phyloP scores from a whole-genome alignment of 2,888 invertebrate species.

The Atethmia centrago region DNA sequence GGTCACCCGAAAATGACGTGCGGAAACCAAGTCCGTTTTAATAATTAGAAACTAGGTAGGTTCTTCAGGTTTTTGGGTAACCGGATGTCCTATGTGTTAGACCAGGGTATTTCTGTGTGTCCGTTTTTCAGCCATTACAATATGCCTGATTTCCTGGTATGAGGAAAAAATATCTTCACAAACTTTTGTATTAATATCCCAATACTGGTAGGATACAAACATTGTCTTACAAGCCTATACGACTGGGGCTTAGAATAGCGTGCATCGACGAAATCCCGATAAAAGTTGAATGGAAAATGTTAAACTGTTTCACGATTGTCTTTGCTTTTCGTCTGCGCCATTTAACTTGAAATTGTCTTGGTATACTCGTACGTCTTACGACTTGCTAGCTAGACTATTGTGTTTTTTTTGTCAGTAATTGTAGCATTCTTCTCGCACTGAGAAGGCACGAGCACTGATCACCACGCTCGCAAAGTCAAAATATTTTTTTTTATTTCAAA shows the following conservation, averaged over 20 bases:
- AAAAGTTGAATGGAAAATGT: slow-evolving; percentile 21
- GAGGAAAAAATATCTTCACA: neutral
- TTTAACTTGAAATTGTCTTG: slow-evolving; percentile 10
- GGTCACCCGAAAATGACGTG: too few relatives aligned
- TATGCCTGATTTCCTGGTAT: neutral
- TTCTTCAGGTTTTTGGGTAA: neutral
- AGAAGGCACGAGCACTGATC: neutral
- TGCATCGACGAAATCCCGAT: neutral
- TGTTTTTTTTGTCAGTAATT: neutral
- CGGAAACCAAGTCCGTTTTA: too few relatives aligned
- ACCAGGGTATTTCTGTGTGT: neutral
- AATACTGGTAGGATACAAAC: neutral
- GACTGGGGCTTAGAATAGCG: neutral
- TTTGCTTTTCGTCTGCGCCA: neutral
- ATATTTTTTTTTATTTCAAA: too few relatives aligned
- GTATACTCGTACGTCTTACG: neutral
- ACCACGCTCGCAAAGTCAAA: too few relatives aligned
- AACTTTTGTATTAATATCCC: too few relatives aligned
- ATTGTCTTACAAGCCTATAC: neutral
- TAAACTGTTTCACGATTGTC: slow-evolving; percentile 15
- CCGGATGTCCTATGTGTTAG: neutral
- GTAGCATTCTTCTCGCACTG: neutral
- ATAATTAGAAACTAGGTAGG: neutral
- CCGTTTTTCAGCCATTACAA: neutral
- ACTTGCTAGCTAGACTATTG: neutral